These are phyloP conservation scores for Rhabdophis nuchalis DNA, from an alignment of 2,797 vertebrate species.

Conservation along the genomic window DNA sequence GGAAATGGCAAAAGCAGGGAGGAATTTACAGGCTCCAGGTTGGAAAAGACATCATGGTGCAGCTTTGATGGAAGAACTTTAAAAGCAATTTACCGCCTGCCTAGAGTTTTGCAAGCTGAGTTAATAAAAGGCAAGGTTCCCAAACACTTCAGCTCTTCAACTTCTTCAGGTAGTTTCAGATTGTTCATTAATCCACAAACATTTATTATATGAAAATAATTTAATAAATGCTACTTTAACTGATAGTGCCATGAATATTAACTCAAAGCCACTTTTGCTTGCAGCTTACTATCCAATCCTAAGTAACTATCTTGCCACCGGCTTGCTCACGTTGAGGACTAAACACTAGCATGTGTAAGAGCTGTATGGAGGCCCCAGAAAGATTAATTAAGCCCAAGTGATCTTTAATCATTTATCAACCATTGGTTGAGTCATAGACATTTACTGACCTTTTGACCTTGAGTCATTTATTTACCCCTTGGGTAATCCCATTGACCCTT, in stretches of 20 bases:
- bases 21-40: neutral
- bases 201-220: neutral
- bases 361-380: neutral
- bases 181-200: neutral
- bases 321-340: neutral
- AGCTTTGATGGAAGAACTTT: neutral
- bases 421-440: neutral
- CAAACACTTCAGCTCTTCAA: neutral
- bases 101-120: neutral
- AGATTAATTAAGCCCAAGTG: neutral
- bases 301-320: neutral
- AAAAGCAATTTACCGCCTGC: neutral
- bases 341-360: neutral
- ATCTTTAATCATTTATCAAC: neutral
- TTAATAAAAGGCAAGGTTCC: neutral
- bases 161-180: neutral
- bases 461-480: neutral
- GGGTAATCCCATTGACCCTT: neutral
- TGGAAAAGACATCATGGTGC: neutral
- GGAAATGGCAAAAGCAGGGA: neutral
- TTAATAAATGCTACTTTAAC: neutral
- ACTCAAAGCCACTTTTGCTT: neutral
- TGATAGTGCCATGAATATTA: neutral
- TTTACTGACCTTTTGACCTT: neutral
- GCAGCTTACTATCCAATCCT: neutral